Conservation (phyloP, 2,113 vertebrate species). For the Mesoclemmys tuberculata region DNA sequence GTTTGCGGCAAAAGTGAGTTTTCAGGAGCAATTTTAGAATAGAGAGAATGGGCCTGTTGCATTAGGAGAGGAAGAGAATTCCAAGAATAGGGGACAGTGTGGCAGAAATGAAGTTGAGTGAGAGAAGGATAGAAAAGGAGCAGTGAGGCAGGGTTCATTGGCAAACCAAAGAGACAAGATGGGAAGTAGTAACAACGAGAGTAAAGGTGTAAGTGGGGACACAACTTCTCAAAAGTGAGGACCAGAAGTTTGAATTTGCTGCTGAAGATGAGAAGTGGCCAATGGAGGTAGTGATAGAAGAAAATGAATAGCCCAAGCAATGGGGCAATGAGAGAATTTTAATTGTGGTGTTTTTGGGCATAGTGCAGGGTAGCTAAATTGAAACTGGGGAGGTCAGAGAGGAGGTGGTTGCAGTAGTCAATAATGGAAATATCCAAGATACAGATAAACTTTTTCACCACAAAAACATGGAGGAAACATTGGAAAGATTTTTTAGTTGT, state of each 20-base stretch:
- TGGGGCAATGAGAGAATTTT: too few relatives aligned
- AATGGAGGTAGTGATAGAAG: too few relatives aligned
- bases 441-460: not conserved
- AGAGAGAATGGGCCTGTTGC: rapidly evolving
- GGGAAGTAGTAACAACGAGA: not conserved
- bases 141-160: rapidly evolving
- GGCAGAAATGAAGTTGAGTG: not conserved
- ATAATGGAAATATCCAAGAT: not conserved
- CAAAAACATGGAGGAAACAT: not conserved
- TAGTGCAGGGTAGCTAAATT: not conserved
- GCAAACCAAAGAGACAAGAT: not conserved
- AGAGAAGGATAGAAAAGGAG: not conserved
- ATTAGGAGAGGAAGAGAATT: not conserved
- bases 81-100: rapidly evolving
- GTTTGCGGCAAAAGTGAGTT: not conserved
- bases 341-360: rapidly evolving
- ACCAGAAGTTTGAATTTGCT: not conserved
- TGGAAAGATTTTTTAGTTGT: rapidly evolving
- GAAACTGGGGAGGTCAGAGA: rapidly evolving
- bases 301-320: too few relatives aligned
- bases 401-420: not conserved
- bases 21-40: not conserved
- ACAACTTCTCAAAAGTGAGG: not conserved
- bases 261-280: not conserved
- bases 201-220: not conserved